Conservation (phyloP, 2,888 invertebrate species). For the Aricia artaxerxes region DNA sequence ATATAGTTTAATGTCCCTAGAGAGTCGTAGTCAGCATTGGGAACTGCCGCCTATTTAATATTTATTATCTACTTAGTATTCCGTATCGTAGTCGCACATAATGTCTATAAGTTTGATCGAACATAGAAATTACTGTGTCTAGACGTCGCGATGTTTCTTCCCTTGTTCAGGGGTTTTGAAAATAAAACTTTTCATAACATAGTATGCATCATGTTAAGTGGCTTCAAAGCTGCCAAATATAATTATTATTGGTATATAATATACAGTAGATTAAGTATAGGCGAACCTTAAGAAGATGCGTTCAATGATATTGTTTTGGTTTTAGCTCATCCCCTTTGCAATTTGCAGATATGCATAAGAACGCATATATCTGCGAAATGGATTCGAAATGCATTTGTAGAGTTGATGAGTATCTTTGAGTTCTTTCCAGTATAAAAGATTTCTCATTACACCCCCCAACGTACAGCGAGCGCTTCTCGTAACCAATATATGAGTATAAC, state of each 20-base stretch:
- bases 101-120: background rate
- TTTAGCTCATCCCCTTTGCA: no score
- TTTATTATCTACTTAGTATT: constrained; percentile 24
- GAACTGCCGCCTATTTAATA: constrained; percentile 17
- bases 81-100: background rate
- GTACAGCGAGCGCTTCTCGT: background rate
- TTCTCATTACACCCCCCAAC: background rate
- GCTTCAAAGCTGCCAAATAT: background rate
- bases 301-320: no score
- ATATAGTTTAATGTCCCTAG: constrained; percentile 8
- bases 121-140: background rate
- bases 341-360: no score
- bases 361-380: background rate
- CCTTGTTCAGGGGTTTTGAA: background rate
- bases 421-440: background rate
- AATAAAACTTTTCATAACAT: background rate
- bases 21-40: background rate
- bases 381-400: background rate
- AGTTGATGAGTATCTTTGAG: background rate
- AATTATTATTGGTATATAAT: no score
- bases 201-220: background rate
- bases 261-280: no score
- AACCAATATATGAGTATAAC: background rate
- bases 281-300: no score
- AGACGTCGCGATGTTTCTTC: background rate